Conservation (phyloP, 2,113 vertebrate species). For the Cyphotilapia sp. region DNA sequence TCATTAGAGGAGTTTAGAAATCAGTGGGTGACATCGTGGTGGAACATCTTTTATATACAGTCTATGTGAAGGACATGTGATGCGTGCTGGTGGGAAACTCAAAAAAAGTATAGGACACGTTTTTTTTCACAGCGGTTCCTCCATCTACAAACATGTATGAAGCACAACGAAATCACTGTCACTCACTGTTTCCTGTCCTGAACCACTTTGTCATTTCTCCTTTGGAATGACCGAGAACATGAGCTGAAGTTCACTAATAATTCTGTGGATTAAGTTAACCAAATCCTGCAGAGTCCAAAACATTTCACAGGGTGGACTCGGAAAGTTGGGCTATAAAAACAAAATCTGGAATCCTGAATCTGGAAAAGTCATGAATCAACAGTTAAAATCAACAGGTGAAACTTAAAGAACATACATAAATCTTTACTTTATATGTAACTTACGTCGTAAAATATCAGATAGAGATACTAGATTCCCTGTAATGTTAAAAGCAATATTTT, state of each 20-base stretch:
- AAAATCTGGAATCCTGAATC: neutral
- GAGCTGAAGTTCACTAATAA: neutral
- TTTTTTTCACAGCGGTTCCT: neutral
- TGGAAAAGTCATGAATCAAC: accelerated
- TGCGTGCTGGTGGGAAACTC: neutral
- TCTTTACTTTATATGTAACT: neutral
- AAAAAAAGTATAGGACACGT: neutral
- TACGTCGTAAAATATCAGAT: neutral
- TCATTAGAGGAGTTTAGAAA: neutral
- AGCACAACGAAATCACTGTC: neutral
- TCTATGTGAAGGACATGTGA: neutral
- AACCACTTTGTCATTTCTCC: neutral
- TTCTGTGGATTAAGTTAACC: neutral
- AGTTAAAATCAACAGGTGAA: neutral
- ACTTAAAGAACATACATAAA: neutral
- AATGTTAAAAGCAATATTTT: neutral
- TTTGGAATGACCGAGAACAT: neutral
- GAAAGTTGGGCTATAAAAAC: neutral
- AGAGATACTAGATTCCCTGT: neutral
- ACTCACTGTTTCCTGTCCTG: neutral
- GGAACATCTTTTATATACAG: neutral
- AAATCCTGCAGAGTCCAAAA: neutral
- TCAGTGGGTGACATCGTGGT: neutral
- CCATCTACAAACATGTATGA: neutral
- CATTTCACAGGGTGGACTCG: neutral